phyloP scores from a whole-genome alignment of 2,797 vertebrate genomes.

The Decapterus maruadsi region DNA sequence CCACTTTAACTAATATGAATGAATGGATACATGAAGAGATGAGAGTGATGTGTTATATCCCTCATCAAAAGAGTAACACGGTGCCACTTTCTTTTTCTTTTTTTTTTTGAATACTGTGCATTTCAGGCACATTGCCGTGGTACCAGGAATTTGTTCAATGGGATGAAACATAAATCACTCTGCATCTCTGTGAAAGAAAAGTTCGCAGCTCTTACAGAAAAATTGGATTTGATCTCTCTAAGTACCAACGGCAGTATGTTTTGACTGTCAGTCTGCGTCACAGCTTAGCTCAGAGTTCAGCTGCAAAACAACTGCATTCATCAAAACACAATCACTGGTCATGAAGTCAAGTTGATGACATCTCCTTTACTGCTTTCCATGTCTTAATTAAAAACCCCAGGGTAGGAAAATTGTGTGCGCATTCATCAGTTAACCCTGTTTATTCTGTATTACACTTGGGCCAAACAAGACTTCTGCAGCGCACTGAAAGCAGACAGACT shows the following conservation, averaged over 20 bases:
- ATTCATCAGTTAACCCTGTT: conserved; percentile 7
- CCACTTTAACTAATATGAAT: conserved; percentile 78
- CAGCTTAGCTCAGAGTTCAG: conserved; percentile 47
- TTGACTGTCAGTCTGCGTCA: conserved; percentile 67
- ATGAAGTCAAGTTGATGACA: conserved; percentile 29
- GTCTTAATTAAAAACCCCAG: conserved; percentile 40
- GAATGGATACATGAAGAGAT: conserved; percentile 72
- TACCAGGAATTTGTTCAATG: conserved; percentile 69
- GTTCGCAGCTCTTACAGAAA: conserved; percentile 56
- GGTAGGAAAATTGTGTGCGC: conserved; percentile 9
- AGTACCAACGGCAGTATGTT: conserved; percentile 54
- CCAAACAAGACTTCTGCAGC: neutral
- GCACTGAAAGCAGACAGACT: no score
- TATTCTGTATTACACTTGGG: neutral
- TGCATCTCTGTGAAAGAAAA: conserved; percentile 64
- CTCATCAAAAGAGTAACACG: conserved; percentile 73
- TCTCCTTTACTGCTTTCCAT: conserved; percentile 25
- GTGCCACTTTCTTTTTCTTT: conserved; percentile 40
- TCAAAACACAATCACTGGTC: conserved; percentile 66
- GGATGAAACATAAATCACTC: conserved; percentile 71
- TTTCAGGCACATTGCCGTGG: conserved; percentile 70
- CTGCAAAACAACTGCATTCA: conserved; percentile 52
- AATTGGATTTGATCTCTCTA: conserved; percentile 72
- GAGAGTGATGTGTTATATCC: conserved; percentile 69
- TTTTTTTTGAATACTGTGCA: conserved; percentile 43